Evolutionary conservation across 2,888 invertebrate genomes (phyloP).

Genomic region (Glomeris marginata): DNA sequence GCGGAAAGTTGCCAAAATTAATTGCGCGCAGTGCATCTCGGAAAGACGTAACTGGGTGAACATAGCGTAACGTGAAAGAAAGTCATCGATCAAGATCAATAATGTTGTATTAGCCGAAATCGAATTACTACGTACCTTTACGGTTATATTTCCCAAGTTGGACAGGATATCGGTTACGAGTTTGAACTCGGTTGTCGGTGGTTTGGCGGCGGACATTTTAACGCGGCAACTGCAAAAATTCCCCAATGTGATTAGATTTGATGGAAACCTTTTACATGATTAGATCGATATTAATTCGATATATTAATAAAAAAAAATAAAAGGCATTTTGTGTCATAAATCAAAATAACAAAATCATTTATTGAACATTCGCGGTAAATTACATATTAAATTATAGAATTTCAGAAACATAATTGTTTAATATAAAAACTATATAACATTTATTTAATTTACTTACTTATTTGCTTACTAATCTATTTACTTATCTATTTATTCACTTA

Average conservation of each 20-base stretch:
- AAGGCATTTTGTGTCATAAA: not conserved
- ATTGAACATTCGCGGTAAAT: too few relatives aligned
- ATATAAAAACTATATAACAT: too few relatives aligned
- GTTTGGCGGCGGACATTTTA: not conserved
- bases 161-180: slow-evolving; percentile 2
- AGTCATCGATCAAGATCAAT: not conserved
- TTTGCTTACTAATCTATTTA: too few relatives aligned
- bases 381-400: too few relatives aligned
- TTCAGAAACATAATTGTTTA: too few relatives aligned
- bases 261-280: not conserved
- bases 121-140: not conserved
- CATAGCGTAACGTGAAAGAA: not conserved
- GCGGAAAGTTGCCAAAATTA: not conserved
- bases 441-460: too few relatives aligned
- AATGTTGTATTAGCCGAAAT: not conserved
- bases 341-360: not conserved
- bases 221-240: not conserved
- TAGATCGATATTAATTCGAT: too few relatives aligned
- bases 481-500: too few relatives aligned
- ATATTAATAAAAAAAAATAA: not conserved
- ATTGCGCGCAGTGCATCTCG: not conserved
- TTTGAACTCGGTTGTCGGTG: not conserved
- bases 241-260: not conserved
- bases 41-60: not conserved
- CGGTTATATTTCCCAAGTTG: not conserved